phyloP scores from a whole-genome alignment of 1,140 invertebrate genomes.

The Anadara kagoshimensis region DNA sequence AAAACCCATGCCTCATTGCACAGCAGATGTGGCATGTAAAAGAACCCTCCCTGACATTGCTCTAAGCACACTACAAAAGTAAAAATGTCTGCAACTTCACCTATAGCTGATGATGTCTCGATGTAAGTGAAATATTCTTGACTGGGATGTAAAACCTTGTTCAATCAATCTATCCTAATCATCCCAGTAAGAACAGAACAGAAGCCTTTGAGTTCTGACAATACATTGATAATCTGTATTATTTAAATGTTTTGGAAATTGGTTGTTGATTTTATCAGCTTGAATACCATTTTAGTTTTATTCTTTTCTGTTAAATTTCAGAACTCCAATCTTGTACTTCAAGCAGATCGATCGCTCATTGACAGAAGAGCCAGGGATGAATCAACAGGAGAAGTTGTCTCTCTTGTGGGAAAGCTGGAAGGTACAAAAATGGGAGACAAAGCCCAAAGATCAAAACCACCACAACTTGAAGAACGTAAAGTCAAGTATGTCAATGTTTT shows the following conservation, averaged over 20 bases:
- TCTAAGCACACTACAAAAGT: too few species aligned
- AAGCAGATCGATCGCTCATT: slow-evolving; percentile 98
- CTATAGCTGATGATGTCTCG: background rate
- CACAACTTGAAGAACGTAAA: slow-evolving; percentile 87
- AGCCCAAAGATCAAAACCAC: slow-evolving; percentile 82
- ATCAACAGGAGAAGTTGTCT: slow-evolving; percentile 98
- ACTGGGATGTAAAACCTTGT: too few species aligned
- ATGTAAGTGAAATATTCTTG: too few species aligned
- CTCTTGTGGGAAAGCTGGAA: slow-evolving; percentile 92
- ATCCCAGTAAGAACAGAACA: too few species aligned
- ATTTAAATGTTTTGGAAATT: background rate
- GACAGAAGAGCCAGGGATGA: slow-evolving; percentile 98
- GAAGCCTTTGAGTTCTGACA: too few species aligned
- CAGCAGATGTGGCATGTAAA: too few species aligned
- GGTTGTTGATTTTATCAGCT: too few species aligned
- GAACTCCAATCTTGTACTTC: slow-evolving; percentile 99
- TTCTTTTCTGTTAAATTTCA: slow-evolving; percentile 77
- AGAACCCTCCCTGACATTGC: too few species aligned
- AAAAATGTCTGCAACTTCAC: background rate
- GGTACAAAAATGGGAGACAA: slow-evolving; percentile 97
- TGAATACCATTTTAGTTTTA: background rate
- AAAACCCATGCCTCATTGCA: too few species aligned
- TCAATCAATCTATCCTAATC: too few species aligned
- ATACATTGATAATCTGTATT: background rate
- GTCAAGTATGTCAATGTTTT: slow-evolving; percentile 82